These are phyloP conservation scores for Drosophila albomicans DNA, from an alignment of 1,140 invertebrate genomes.

Conservation along the genomic window DNA sequence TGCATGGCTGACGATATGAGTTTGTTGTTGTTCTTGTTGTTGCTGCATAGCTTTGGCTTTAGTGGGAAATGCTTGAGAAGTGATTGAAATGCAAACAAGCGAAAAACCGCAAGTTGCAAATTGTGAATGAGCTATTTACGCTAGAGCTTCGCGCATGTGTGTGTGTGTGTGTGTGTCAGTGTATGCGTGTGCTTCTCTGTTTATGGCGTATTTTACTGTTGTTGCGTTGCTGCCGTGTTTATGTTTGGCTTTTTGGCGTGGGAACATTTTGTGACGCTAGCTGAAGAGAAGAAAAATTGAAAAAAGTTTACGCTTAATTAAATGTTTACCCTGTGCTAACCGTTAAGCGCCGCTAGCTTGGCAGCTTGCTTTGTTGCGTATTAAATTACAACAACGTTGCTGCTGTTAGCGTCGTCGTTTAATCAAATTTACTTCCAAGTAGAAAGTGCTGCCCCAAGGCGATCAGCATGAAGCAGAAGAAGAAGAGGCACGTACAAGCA, in stretches of 20 bases:
- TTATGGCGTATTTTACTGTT: constrained; percentile 1
- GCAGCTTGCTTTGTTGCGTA: constrained; percentile 37
- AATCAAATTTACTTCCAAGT: constrained; percentile 68
- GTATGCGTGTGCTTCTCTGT: constrained; percentile 19
- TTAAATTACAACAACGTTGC: constrained; percentile 62
- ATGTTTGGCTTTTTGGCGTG: constrained; percentile 65
- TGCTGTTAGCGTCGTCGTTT: constrained; percentile 42
- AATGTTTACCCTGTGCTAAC: constrained; percentile 69
- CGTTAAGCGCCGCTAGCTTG: constrained; percentile 51
- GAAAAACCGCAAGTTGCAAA: constrained; percentile 63
- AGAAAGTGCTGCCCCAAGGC: constrained; percentile 44
- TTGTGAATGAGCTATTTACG: constrained; percentile 72
- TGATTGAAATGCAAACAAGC: constrained; percentile 73
- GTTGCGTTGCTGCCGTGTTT: constrained; percentile 36
- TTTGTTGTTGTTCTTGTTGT: constrained; percentile 34
- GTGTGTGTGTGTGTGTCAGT: not conserved
- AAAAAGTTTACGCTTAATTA: constrained; percentile 78
- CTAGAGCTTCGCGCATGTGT: constrained; percentile 31
- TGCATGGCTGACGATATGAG: constrained; percentile 52
- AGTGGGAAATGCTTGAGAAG: constrained; percentile 26
- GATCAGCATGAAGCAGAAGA: constrained; percentile 5
- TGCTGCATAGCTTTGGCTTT: constrained; percentile 22
- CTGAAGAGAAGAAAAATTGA: constrained; percentile 8
- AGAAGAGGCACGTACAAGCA: constrained; percentile 24
- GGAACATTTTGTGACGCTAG: constrained; percentile 67